These are phyloP conservation scores for Pelobates cultripes DNA, from an alignment of 2,797 vertebrate genomes.

Conservation along the genomic window DNA sequence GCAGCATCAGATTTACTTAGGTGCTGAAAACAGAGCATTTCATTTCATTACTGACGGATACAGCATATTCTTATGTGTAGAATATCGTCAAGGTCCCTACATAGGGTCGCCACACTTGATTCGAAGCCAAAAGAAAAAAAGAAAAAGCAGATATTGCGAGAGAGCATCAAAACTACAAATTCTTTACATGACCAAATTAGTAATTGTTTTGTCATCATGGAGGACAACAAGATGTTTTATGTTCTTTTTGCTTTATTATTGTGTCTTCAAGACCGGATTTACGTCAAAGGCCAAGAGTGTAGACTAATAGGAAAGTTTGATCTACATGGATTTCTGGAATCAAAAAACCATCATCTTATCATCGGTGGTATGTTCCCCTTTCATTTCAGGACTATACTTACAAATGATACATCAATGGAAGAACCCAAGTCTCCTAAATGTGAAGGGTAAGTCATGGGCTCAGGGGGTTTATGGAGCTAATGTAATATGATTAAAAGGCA, in stretches of 20 bases:
- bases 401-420: conserved; percentile 72
- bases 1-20: conserved; percentile 21
- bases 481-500: too few species aligned
- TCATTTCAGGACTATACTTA: conserved; percentile 72
- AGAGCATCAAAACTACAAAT: conserved; percentile 43
- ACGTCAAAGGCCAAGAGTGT: conserved; percentile 65
- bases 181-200: conserved; percentile 43
- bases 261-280: conserved; percentile 52
- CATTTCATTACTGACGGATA: conserved; percentile 34
- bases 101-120: conserved; percentile 31
- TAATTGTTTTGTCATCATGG: conserved; percentile 41
- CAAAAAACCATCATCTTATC: conserved; percentile 77
- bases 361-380: conserved; percentile 84
- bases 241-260: conserved; percentile 68
- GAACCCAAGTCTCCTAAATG: conserved; percentile 77
- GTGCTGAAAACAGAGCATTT: conserved; percentile 29
- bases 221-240: conserved; percentile 43
- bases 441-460: conserved; percentile 74
- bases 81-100: conserved; percentile 32
- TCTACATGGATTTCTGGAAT: conserved; percentile 79
- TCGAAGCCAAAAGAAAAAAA: conserved; percentile 31
- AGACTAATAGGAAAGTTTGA: conserved; percentile 86
- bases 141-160: neutral
- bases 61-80: conserved; percentile 30
- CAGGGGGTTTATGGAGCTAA: too few species aligned